These are phyloP conservation scores for Puma concolor DNA, from an alignment of 2,113 vertebrate species.

Conservation along the genomic window DNA sequence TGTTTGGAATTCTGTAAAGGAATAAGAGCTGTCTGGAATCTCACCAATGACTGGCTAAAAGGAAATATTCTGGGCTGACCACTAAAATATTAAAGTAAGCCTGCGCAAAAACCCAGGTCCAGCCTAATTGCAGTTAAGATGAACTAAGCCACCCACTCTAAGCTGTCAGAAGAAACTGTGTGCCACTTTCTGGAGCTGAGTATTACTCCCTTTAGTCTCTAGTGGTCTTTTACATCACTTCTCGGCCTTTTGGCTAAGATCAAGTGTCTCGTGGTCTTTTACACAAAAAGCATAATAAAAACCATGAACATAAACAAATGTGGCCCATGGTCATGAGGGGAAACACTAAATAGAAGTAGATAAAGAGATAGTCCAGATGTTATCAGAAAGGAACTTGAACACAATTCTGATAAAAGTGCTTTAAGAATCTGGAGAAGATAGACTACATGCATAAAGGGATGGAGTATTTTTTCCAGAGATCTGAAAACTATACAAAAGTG, in stretches of 20 bases:
- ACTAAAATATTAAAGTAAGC: background rate
- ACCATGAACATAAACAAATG: background rate
- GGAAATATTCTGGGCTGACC: background rate
- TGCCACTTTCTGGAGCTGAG: background rate
- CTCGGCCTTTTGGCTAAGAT: too few relatives aligned
- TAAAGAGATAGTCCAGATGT: background rate
- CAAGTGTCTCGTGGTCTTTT: background rate
- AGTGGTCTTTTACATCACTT: background rate
- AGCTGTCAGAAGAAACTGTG: background rate
- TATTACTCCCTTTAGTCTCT: background rate
- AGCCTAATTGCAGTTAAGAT: background rate
- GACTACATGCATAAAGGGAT: background rate
- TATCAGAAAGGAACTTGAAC: background rate
- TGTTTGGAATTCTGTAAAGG: background rate
- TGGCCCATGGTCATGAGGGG: background rate
- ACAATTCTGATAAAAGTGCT: background rate
- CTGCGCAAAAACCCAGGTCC: background rate
- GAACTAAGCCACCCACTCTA: background rate
- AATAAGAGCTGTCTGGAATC: background rate
- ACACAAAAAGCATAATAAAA: background rate
- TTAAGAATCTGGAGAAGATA: background rate
- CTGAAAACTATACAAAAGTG: background rate
- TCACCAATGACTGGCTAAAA: background rate
- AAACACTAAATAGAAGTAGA: background rate
- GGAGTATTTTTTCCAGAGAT: background rate